Evolutionary conservation across 1,140 invertebrate species (phyloP).

Genomic region (Ridgeia piscesae): DNA sequence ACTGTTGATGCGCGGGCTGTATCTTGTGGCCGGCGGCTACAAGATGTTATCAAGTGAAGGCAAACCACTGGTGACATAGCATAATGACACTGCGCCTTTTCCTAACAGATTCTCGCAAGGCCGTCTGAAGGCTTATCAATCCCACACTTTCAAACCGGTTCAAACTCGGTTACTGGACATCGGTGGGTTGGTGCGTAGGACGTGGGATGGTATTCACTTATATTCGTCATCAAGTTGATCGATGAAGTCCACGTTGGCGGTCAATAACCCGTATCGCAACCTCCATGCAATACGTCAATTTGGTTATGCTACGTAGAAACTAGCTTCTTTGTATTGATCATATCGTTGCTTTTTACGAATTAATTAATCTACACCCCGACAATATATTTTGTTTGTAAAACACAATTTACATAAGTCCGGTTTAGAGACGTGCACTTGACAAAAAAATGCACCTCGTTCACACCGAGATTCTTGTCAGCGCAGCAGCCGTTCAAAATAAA

Average conservation of each 20-base stretch:
- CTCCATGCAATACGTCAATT: neutral
- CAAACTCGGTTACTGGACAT: neutral
- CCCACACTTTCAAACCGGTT: neutral
- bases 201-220: too few relatives aligned
- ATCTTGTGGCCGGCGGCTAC: neutral
- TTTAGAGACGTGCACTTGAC: neutral
- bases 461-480: neutral
- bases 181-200: too few relatives aligned
- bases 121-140: neutral
- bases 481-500: neutral
- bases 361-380: too few relatives aligned
- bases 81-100: neutral
- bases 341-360: too few relatives aligned
- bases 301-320: neutral
- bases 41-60: neutral
- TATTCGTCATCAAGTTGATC: too few relatives aligned
- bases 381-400: too few relatives aligned
- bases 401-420: neutral
- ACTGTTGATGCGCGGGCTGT: neutral
- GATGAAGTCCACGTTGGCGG: neutral
- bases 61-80: neutral
- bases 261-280: neutral
- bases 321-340: neutral
- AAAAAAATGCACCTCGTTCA: neutral
- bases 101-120: neutral